A percentile compares a stretch with the other conserved stretches of the same genome.
Conservation (phyloP, 2,113 vertebrate genomes). For the Cyrtonyx montezumae region DNA sequence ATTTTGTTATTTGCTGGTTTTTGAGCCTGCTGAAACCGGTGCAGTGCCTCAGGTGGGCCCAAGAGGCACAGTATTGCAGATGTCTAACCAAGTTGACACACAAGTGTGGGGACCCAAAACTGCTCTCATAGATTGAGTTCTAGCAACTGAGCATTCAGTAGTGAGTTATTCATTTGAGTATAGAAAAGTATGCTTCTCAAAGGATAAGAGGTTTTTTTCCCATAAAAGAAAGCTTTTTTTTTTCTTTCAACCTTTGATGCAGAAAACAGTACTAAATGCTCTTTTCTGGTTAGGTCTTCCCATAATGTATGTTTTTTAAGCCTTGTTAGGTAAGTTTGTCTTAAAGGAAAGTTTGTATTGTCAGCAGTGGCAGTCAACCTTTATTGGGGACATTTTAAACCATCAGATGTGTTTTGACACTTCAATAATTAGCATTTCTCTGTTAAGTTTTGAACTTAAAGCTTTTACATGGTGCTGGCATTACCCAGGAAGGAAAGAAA, state of each 20-base stretch:
- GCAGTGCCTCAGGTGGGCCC: background rate
- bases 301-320: background rate
- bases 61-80: background rate
- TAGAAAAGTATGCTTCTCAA: background rate
- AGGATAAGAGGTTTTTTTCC: background rate
- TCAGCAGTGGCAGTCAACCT: background rate
- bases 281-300: background rate
- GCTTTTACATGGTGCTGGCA: background rate
- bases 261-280: background rate
- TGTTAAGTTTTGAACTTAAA: background rate
- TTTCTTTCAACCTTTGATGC: background rate
- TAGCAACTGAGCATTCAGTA: background rate
- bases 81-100: background rate
- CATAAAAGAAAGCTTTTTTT: background rate
- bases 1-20: conserved; percentile 31
- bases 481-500: background rate
- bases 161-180: background rate
- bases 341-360: background rate
- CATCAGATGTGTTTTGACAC: background rate
- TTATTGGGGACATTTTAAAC: background rate
- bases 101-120: background rate
- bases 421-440: background rate
- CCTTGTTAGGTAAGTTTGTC: background rate
- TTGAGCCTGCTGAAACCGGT: conserved; percentile 1
- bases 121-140: background rate